Evolutionary conservation across 1,140 invertebrate species (phyloP), one percentile per base, ranked within the genome.

Genomic region (Drosophila mauritiana): DNA sequence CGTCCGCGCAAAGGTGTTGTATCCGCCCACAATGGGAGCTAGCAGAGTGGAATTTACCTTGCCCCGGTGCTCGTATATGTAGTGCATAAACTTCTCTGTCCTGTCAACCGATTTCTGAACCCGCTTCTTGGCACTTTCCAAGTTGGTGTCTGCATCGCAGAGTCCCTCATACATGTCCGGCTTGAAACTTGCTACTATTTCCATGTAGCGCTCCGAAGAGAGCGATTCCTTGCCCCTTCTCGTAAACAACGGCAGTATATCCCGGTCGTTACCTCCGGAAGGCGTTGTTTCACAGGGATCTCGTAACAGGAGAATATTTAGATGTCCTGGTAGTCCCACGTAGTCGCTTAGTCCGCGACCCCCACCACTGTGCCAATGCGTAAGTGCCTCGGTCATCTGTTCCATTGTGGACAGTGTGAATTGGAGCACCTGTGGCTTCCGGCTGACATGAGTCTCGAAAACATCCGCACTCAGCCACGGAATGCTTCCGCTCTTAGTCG

Each of bases 141-240:
- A 78, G 83, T 96, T 94, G 27, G 96, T 97, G 78, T 97, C 96
- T n/a, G 96, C 95, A 94, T 98, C 97, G 91, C 95, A 95, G 59
- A 98, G 92, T 17, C 95, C 94, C 84, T 96, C 94, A 93, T 96
- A 97, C 78, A 96, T 94, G 92, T 97, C 96, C 49, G 97, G 97
- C 92, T 95, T 94, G 88, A 96, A 95, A 69, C 93, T 91, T 93
- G 97, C 95, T 42, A 97, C 94, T 42, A 96, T 86, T 79, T 96
- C 93, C 94, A 97, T 96, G 92, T 96, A 91, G 83, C 91, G 92
- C 13, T 95, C 92, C 10, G 94, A 82, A 61, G 94, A 94, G 15
- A 97, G 56, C 57, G 94, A 92, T 55, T 94, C 93, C 92, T 96
- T 96, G 43, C 97, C 97, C 75, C 94, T 93, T 83, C 95, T 95